Conservation (phyloP, 2,113 vertebrate genomes). For the Oncorhynchus mykiss region DNA sequence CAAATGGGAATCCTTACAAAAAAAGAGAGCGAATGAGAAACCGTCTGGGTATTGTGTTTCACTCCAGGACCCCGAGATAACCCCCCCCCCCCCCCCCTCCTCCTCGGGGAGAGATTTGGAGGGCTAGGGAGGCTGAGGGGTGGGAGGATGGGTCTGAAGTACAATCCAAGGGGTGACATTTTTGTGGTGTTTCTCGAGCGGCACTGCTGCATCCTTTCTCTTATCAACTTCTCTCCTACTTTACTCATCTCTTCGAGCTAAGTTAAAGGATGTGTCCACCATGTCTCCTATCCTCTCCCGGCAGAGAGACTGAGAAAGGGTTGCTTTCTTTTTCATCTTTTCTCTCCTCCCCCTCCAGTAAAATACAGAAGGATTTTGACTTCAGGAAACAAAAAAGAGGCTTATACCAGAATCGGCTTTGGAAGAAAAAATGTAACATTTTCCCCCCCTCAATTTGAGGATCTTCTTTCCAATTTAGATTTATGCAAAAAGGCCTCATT, state of each 20-base stretch:
- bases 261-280: conserved; percentile 66
- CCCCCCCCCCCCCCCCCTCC: conserved; percentile 8
- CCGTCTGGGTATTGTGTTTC: conserved; percentile 80
- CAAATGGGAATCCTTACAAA: conserved; percentile 81
- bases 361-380: conserved; percentile 81
- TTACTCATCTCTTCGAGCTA: conserved; percentile 60
- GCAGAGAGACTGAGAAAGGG: conserved; percentile 43
- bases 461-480: conserved; percentile 74
- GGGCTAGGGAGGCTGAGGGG: conserved; percentile 50
- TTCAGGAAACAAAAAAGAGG: conserved; percentile 81
- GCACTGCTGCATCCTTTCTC: conserved; percentile 57
- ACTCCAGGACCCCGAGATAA: conserved; percentile 77
- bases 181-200: conserved; percentile 58
- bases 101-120: conserved; percentile 74
- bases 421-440: conserved; percentile 63
- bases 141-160: conserved; percentile 71
- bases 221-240: conserved; percentile 61
- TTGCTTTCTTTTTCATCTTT: conserved; percentile 77
- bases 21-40: conserved; percentile 65
- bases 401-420: conserved; percentile 78
- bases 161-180: conserved; percentile 70
- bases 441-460: conserved; percentile 56
- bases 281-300: conserved; percentile 58
- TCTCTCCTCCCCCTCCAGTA: conserved; percentile 63
- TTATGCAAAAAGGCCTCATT: conserved; percentile 80